Evolutionary conservation across 2,888 invertebrate genomes (phyloP).

Genomic region (Rhodophaea formosa): DNA sequence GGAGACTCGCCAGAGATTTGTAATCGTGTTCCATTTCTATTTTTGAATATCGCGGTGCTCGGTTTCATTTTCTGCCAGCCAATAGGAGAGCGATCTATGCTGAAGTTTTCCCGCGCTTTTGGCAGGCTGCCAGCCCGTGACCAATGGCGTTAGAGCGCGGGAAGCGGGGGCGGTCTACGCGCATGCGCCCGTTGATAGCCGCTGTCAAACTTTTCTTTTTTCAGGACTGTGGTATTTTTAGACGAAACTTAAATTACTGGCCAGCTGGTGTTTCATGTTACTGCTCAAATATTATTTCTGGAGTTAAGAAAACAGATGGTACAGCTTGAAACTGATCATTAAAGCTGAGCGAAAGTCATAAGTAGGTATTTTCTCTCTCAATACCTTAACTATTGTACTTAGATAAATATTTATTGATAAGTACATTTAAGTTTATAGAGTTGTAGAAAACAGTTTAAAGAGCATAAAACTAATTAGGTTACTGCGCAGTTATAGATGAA

Average conservation of each 20-base stretch:
- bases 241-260: constrained; percentile 36
- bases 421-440: too few species aligned
- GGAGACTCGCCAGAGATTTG: constrained; percentile 42
- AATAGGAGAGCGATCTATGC: constrained; percentile 58
- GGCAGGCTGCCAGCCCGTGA: constrained; percentile 64
- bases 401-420: too few species aligned
- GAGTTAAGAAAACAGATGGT: not conserved
- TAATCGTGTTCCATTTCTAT: constrained; percentile 63
- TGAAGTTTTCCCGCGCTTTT: constrained; percentile 70
- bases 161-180: constrained; percentile 54
- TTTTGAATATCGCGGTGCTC: constrained; percentile 80
- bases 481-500: too few species aligned
- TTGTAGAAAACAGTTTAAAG: too few species aligned
- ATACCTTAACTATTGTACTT: too few species aligned
- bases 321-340: not conserved
- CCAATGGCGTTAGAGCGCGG: constrained; percentile 64
- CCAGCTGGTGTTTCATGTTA: constrained; percentile 29
- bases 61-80: constrained; percentile 66
- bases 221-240: constrained; percentile 45
- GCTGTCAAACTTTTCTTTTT: constrained; percentile 49
- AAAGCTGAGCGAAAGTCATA: not conserved
- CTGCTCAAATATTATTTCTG: constrained; percentile 4
- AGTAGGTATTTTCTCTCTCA: too few species aligned
- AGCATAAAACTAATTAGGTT: too few species aligned
- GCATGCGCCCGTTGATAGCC: constrained; percentile 42